A percentile compares a stretch with the other conserved stretches of the same genome.
phyloP scores from a whole-genome alignment of 2,888 invertebrate species.

The Chymomyza fuscimana region DNA sequence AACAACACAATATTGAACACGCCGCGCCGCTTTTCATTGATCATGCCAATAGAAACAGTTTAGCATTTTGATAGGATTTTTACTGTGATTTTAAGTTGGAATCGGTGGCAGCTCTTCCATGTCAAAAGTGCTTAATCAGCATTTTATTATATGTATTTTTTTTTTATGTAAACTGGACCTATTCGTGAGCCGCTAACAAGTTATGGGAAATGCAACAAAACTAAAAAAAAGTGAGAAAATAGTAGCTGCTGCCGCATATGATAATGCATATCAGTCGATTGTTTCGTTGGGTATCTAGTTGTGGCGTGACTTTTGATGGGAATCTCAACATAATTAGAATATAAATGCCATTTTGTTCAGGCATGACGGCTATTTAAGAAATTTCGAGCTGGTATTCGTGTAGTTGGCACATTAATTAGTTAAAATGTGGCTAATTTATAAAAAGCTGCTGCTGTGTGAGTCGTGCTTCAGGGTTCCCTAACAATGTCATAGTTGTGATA shows the following conservation, averaged over 20 bases:
- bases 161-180: constrained; percentile 19
- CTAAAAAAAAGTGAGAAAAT: background rate
- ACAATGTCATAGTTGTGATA: background rate
- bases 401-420: background rate
- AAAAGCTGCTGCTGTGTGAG: background rate
- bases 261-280: background rate
- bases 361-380: constrained; percentile 12
- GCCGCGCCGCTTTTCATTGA: constrained; percentile 6
- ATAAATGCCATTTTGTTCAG: constrained; percentile 60
- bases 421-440: background rate
- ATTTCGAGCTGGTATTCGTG: constrained; percentile 2
- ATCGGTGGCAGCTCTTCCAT: constrained; percentile 22
- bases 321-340: constrained; percentile 60
- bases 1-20: background rate
- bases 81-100: background rate
- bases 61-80: background rate
- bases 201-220: constrained; percentile 25
- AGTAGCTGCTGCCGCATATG: background rate
- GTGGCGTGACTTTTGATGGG: constrained; percentile 55
- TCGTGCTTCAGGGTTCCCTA: background rate
- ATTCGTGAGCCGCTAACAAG: constrained; percentile 37
- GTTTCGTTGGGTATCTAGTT: constrained; percentile 7
- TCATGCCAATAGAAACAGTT: background rate
- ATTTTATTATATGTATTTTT: constrained; percentile 32
- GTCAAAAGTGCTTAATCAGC: constrained; percentile 65